These are phyloP conservation scores for Alethe castanea DNA, from an alignment of 2,113 vertebrate genomes.

Conservation along the genomic window DNA sequence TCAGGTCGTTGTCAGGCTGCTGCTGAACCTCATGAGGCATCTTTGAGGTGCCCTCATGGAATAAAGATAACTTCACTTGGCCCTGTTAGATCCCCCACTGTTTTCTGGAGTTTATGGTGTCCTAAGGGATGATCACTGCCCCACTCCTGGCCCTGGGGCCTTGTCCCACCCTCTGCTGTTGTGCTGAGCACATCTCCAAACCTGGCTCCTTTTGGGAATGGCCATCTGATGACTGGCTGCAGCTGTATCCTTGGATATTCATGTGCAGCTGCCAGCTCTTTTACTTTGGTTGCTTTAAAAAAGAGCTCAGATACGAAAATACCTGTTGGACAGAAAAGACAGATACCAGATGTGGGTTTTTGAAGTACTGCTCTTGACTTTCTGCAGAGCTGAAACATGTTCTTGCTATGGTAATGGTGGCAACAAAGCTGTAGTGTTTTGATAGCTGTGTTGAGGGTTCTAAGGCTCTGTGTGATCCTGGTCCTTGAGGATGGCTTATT, in stretches of 20 bases:
- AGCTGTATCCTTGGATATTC: accelerated
- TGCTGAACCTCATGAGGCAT: accelerated
- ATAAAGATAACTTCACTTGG: neutral
- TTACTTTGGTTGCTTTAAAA: neutral
- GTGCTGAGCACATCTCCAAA: neutral
- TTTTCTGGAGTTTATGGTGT: neutral
- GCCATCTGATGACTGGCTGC: accelerated
- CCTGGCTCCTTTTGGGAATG: neutral
- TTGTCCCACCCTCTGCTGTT: accelerated
- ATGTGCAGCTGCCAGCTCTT: neutral
- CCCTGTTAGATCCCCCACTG: accelerated
- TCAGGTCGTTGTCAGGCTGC: neutral
- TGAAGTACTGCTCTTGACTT: neutral
- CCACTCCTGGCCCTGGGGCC: neutral
- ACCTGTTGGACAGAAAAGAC: neutral
- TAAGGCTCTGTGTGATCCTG: neutral
- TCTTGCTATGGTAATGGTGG: neutral
- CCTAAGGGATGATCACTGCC: neutral
- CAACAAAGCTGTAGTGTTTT: neutral
- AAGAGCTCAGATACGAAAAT: neutral
- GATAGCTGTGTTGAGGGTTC: accelerated
- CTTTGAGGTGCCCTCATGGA: neutral
- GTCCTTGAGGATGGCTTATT: neutral
- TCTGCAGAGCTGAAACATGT: neutral
- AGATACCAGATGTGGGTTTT: neutral